Percentiles rank a stretch among this genome's conserved stretches.
These are phyloP conservation scores for Carollia perspicillata DNA, from an alignment of 2,113 vertebrate species.

Conservation along the genomic window DNA sequence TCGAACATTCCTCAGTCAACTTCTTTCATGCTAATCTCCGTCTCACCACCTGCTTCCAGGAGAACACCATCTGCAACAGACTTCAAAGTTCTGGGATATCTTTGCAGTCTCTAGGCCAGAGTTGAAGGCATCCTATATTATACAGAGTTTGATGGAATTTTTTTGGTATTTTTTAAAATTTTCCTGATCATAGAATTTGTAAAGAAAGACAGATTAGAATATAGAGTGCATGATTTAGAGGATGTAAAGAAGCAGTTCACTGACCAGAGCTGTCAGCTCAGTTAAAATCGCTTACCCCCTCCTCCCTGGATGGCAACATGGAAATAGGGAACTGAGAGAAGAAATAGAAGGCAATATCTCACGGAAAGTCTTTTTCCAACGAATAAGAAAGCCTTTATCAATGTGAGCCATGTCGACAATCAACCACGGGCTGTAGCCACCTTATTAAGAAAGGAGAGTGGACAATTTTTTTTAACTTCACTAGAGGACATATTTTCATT, in stretches of 20 bases:
- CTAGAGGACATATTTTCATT: no score
- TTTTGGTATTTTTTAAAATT: background rate
- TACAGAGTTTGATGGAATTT: background rate
- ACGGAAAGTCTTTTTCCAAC: slow-evolving; percentile 57
- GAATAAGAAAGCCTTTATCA: slow-evolving; percentile 72
- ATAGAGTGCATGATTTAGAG: background rate
- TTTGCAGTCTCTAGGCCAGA: background rate
- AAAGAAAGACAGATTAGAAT: background rate
- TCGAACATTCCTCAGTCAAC: background rate
- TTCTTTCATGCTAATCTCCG: background rate
- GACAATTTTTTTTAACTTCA: slow-evolving; percentile 48
- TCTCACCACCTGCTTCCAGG: background rate
- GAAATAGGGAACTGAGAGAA: slow-evolving; percentile 64
- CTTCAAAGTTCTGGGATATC: background rate
- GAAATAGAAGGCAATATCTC: slow-evolving; percentile 66
- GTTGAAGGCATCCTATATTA: background rate
- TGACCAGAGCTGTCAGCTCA: slow-evolving; percentile 13
- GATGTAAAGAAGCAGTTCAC: background rate
- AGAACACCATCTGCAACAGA: background rate
- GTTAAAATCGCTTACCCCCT: background rate
- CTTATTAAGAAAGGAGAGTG: slow-evolving; percentile 76
- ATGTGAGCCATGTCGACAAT: slow-evolving; percentile 67
- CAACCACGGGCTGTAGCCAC: slow-evolving; percentile 64
- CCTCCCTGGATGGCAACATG: background rate
- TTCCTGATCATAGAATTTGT: background rate